A percentile compares a stretch with the other conserved stretches of the same genome.
These are phyloP conservation scores for Hirudinaria manillensis DNA, from an alignment of 2,888 invertebrate genomes.

Conservation along the genomic window DNA sequence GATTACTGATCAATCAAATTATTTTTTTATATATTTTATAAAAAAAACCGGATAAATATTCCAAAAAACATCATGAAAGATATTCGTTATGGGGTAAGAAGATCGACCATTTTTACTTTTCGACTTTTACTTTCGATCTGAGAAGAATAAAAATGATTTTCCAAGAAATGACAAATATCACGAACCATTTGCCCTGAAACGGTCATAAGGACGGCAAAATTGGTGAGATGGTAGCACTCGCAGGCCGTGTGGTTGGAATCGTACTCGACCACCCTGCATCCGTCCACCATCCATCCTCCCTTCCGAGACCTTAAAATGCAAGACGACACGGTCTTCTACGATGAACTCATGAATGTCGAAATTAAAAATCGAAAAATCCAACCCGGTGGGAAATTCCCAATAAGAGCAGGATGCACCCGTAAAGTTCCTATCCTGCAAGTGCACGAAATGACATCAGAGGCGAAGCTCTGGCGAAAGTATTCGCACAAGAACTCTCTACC, in stretches of 20 bases:
- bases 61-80: too few relatives aligned
- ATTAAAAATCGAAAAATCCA: not conserved
- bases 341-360: not conserved
- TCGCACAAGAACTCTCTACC: slow-evolving; percentile 20
- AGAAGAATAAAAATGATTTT: not conserved
- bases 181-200: slow-evolving; percentile 36
- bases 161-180: not conserved
- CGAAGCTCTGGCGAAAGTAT: too few relatives aligned
- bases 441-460: too few relatives aligned
- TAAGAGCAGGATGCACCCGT: not conserved
- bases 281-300: slow-evolving; percentile 39
- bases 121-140: too few relatives aligned
- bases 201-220: slow-evolving; percentile 53
- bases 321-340: not conserved
- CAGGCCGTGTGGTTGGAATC: slow-evolving; percentile 48
- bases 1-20: too few relatives aligned
- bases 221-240: slow-evolving; percentile 51
- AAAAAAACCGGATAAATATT: too few relatives aligned
- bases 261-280: slow-evolving; percentile 36
- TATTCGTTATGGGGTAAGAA: too few relatives aligned
- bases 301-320: slow-evolving; percentile 35
- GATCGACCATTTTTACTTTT: too few relatives aligned
- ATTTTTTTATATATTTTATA: too few relatives aligned
- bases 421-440: not conserved
- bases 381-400: not conserved